phyloP scores from a whole-genome alignment of 1,140 invertebrate species.

The Drosophila takahashii region DNA sequence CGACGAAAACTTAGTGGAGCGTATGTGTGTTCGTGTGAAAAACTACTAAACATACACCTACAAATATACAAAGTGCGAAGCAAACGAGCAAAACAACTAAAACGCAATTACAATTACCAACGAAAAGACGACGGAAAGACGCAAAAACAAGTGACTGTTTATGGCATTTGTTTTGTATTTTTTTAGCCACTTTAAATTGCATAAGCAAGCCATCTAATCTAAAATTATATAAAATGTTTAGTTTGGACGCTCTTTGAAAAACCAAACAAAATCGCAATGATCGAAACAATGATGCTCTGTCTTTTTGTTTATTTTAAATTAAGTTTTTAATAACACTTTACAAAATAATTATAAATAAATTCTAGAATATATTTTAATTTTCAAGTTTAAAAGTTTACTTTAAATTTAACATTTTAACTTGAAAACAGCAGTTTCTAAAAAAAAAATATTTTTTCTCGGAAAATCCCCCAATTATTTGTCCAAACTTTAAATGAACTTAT shows the following conservation, averaged over 20 bases:
- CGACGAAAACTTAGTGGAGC: conserved; percentile 35
- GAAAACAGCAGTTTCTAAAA: too few species aligned
- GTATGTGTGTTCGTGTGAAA: conserved; percentile 20
- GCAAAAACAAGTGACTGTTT: conserved; percentile 24
- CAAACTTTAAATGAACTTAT: too few species aligned
- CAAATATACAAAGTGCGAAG: conserved; percentile 50
- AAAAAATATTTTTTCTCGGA: too few species aligned
- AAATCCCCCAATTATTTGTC: too few species aligned
- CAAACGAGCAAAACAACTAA: conserved; percentile 80
- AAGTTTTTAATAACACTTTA: too few species aligned
- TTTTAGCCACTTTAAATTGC: conserved; percentile 17
- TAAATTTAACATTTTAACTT: too few species aligned
- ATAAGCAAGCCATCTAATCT: conserved; percentile 10
- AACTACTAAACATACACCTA: conserved; percentile 40
- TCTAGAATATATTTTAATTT: too few species aligned
- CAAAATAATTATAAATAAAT: too few species aligned
- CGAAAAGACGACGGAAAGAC: conserved; percentile 13
- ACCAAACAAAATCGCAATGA: conserved; percentile 7
- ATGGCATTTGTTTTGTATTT: conserved; percentile 30
- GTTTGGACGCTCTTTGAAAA: conserved; percentile 4
- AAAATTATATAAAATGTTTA: conserved; percentile 17
- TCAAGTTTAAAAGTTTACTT: too few species aligned
- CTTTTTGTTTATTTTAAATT: background rate
- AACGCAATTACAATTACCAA: conserved; percentile 63
- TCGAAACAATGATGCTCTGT: background rate